Percentiles rank a stretch among this genome's conserved stretches.
Conservation (phyloP, 1,140 invertebrate species). For the Elysia chlorotica region DNA sequence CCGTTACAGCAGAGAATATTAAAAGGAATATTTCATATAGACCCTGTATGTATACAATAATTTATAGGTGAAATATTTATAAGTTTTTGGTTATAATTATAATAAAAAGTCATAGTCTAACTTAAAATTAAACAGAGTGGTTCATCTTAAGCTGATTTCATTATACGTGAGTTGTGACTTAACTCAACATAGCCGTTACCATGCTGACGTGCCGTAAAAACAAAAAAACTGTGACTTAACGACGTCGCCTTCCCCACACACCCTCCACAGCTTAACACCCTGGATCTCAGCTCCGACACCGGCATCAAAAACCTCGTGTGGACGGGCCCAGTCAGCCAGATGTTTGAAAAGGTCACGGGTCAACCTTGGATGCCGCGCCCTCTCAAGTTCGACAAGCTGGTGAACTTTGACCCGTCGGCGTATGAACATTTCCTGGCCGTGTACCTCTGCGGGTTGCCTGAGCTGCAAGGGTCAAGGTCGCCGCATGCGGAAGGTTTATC, state of each 20-base stretch:
- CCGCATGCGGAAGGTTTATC: no score
- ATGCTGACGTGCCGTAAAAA: not conserved
- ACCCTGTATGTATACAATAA: no score
- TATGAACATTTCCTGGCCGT: constrained; percentile 78
- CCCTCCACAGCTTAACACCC: constrained; percentile 83
- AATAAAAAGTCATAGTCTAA: no score
- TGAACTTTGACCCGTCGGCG: constrained; percentile 78
- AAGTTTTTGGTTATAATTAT: no score
- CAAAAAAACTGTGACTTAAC: no score
- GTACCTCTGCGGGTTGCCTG: constrained; percentile 69
- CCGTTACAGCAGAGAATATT: no score
- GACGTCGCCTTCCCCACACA: no score
- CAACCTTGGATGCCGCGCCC: constrained; percentile 47
- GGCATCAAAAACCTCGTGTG: constrained; percentile 83
- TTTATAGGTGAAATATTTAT: no score
- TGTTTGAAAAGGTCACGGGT: constrained; percentile 68
- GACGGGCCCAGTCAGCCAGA: constrained; percentile 68
- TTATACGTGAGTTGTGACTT: not conserved
- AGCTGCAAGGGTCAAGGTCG: no score
- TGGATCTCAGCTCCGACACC: constrained; percentile 66
- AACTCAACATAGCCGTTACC: not conserved
- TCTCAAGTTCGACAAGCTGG: constrained; percentile 70
- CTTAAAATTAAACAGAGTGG: no score
- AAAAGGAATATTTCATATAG: no score
- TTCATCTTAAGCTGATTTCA: not conserved